Evolutionary conservation across 2,113 vertebrate genomes (phyloP).

Genomic region (Cyphomyrus plagiostoma): DNA sequence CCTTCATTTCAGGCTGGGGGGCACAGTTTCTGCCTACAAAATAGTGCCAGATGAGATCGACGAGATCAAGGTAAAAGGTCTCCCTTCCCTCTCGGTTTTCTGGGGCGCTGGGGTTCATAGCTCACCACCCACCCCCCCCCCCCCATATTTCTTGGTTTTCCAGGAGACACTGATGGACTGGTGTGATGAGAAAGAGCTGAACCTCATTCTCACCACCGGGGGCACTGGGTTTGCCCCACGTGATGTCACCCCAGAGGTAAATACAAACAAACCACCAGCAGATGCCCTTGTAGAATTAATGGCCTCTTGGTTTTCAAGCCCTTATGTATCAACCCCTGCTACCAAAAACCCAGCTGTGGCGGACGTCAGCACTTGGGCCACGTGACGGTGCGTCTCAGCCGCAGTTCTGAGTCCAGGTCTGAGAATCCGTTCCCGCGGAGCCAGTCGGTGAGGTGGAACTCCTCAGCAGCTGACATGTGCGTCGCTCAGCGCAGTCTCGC

Average conservation of each 20-base stretch:
- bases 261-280: background rate
- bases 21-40: conserved; percentile 95
- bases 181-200: conserved; percentile 98
- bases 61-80: conserved; percentile 87
- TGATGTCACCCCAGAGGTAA: conserved; percentile 97
- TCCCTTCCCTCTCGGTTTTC: conserved; percentile 38
- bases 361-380: background rate
- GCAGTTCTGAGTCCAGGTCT: background rate
- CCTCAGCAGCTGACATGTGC: background rate
- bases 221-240: conserved; percentile 95
- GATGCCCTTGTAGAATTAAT: background rate
- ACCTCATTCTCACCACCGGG: conserved; percentile 96
- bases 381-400: background rate
- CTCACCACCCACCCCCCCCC: background rate
- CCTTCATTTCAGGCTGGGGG: conserved; percentile 82
- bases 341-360: background rate
- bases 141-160: conserved; percentile 30
- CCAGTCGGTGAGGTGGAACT: background rate
- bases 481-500: background rate
- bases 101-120: background rate
- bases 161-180: conserved; percentile 94
- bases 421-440: background rate
- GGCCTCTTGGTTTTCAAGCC: background rate
- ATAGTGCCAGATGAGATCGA: conserved; percentile 98
- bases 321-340: background rate